Percentiles rank a stretch among this genome's conserved stretches.
Evolutionary conservation across 1,140 invertebrate genomes (phyloP).

Genomic region (Heliconius eleuchia): DNA sequence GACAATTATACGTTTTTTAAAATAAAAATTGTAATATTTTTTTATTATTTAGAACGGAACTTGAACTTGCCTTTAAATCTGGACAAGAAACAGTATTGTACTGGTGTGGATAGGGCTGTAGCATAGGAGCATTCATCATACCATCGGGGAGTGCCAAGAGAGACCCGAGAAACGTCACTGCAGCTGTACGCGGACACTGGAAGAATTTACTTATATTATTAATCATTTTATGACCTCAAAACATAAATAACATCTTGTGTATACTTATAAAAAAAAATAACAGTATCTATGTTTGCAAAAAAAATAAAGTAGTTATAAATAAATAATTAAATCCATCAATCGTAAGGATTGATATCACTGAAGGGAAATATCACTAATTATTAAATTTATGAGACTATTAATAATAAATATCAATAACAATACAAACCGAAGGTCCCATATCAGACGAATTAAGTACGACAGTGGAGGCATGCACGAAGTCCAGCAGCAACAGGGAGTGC

Average conservation of each 20-base stretch:
- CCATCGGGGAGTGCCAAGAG: conserved; percentile 91
- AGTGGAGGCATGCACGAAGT: conserved; percentile 95
- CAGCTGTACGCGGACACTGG: conserved; percentile 93
- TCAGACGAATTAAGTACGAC: conserved; percentile 92
- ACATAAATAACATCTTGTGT: too few relatives aligned
- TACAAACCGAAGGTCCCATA: conserved; percentile 85
- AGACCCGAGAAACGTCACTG: conserved; percentile 94
- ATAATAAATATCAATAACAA: background rate
- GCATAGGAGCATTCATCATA: conserved; percentile 88
- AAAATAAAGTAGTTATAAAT: background rate
- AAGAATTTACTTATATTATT: conserved; percentile 11
- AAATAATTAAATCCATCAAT: too few relatives aligned
- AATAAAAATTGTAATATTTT: too few relatives aligned
- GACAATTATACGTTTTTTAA: too few relatives aligned
- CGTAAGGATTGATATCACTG: too few relatives aligned
- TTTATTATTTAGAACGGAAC: background rate
- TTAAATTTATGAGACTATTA: too few relatives aligned
- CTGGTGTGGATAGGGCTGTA: conserved; percentile 88
- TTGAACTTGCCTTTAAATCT: conserved; percentile 68
- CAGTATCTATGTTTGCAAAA: background rate
- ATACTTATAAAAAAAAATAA: background rate
- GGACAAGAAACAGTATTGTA: conserved; percentile 87
- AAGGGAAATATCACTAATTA: too few relatives aligned
- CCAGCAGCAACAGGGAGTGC: conserved; percentile 91
- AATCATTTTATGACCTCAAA: background rate